These are phyloP conservation scores for Acanthaster planci DNA, from an alignment of 35 echinoderm and acorn worm species.

Conservation along the genomic window DNA sequence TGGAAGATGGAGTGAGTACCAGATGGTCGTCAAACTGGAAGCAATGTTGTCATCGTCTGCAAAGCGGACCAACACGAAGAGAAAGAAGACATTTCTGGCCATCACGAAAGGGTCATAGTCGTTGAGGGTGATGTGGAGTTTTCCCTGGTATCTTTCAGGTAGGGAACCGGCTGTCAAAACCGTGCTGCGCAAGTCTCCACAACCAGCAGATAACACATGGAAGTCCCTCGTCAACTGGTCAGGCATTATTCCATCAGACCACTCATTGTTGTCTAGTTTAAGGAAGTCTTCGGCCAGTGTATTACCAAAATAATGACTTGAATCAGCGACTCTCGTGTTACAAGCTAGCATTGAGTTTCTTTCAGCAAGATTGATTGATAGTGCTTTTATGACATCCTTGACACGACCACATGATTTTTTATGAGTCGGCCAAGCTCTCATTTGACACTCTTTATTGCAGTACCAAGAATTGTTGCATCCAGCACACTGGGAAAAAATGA, in stretches of 20 bases:
- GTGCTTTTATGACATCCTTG: neutral
- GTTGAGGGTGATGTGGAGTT: constrained; percentile 35
- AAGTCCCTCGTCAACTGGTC: neutral
- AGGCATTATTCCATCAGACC: neutral
- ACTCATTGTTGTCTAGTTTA: neutral
- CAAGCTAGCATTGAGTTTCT: neutral
- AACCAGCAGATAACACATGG: constrained; percentile 49
- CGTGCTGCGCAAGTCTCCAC: constrained; percentile 52
- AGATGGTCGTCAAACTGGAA: constrained; percentile 33
- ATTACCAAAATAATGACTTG: constrained; percentile 2
- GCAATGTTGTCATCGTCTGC: neutral
- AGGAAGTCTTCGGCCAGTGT: constrained; percentile 1
- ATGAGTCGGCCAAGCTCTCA: neutral
- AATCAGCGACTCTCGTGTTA: neutral
- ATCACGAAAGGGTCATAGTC: constrained; percentile 50
- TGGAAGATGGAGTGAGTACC: constrained; percentile 49
- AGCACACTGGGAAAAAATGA: neutral
- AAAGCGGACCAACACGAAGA: constrained; percentile 29
- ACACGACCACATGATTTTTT: neutral
- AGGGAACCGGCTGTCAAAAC: constrained; percentile 53
- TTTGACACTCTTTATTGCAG: constrained; percentile 12
- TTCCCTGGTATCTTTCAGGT: constrained; percentile 44
- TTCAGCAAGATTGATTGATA: neutral
- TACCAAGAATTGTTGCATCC: neutral
- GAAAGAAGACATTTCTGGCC: constrained; percentile 54